Base-by-base conservation (phyloP, 64 coral and sea anemone genomes). In the Montipora sp. region DNA sequence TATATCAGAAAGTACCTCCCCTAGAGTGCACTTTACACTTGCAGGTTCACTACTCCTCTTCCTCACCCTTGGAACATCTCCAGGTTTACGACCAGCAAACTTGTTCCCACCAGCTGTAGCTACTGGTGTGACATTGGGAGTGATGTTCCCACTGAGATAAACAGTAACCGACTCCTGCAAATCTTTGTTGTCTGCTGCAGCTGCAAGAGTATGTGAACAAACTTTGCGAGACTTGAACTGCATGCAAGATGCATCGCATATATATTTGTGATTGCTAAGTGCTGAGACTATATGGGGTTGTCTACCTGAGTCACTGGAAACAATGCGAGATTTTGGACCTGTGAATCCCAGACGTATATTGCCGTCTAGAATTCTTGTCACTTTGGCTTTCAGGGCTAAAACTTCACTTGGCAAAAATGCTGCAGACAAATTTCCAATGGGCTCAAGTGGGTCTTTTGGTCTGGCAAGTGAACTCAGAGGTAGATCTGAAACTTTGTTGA, bases 301-400 rank as follows among this genome's bases (percentile, higher is more conserved):
- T 48, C 4, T 51, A 4, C 89, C 63, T 14, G 82, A 86, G 48
- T 87, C 55, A 79, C 91, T 78, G 5, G 36, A 67, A n/a, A 90
- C 78, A 8, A 90, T 81, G 10, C 89, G 53, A 8, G 77, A 90
- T 90, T 80, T 90, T 45, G 77, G 89, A 7, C 87, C 87, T 61
- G 13, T 11, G 58, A 89, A n/a, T n/a, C n/a, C n/a, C n/a, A n/a
- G 51, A 11, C 53, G 75, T 59, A 79, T 89, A 48, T 89, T 88
- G 7, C 86, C 86, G 19, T 79, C 36, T 13, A 90, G 19, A 80
- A 78, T 90, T 47, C 75, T 79, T 44, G 22, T 51, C 15, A 79
- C 88, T 79, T 79, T 90, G 3, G 45, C 21, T 90, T 90, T 69
- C 51, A 90, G 8, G 7, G 88, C 75, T 43, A 22, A 75, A 3